Percentiles rank a stretch among this genome's conserved stretches.
These are phyloP conservation scores for Melolontha melolontha DNA, from an alignment of 2,888 invertebrate genomes.

Conservation along the genomic window DNA sequence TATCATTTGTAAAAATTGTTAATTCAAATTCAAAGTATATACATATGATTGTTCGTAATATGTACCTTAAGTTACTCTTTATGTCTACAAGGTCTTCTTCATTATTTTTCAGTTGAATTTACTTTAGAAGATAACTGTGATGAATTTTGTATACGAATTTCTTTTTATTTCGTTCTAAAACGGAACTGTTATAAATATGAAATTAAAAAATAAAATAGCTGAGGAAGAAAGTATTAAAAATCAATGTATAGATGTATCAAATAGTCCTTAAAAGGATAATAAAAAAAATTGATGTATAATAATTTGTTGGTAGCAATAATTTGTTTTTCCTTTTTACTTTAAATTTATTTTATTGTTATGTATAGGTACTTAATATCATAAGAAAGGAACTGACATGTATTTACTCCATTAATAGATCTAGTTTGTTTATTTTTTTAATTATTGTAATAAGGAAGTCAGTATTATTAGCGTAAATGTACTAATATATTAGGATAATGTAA, in stretches of 20 bases:
- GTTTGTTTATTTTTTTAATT: slow-evolving; percentile 33
- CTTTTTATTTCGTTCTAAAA: slow-evolving; percentile 35
- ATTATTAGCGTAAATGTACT: slow-evolving; percentile 25
- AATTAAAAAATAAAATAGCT: slow-evolving; percentile 12
- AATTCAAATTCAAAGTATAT: too few species aligned
- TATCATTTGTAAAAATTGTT: too few species aligned
- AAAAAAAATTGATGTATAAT: slow-evolving; percentile 11
- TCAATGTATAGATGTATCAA: slow-evolving; percentile 38
- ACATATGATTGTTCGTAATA: too few species aligned
- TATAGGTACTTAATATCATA: slow-evolving; percentile 11
- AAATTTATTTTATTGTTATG: background rate
- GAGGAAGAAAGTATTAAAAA: slow-evolving; percentile 17
- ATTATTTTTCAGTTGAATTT: slow-evolving; percentile 24
- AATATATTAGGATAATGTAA: slow-evolving; percentile 24
- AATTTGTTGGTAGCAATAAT: slow-evolving; percentile 23
- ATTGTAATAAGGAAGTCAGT: slow-evolving; percentile 29
- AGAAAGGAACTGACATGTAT: slow-evolving; percentile 24
- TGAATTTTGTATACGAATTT: slow-evolving; percentile 59
- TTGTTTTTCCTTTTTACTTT: slow-evolving; percentile 21
- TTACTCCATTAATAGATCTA: slow-evolving; percentile 23
- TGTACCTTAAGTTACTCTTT: too few species aligned
- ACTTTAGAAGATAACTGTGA: slow-evolving; percentile 57
- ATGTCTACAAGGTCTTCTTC: background rate
- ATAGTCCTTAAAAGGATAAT: slow-evolving; percentile 4
- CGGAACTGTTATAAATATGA: slow-evolving; percentile 19